phyloP scores from a whole-genome alignment of 2,888 invertebrate species.

The Macroteleia sp. region DNA sequence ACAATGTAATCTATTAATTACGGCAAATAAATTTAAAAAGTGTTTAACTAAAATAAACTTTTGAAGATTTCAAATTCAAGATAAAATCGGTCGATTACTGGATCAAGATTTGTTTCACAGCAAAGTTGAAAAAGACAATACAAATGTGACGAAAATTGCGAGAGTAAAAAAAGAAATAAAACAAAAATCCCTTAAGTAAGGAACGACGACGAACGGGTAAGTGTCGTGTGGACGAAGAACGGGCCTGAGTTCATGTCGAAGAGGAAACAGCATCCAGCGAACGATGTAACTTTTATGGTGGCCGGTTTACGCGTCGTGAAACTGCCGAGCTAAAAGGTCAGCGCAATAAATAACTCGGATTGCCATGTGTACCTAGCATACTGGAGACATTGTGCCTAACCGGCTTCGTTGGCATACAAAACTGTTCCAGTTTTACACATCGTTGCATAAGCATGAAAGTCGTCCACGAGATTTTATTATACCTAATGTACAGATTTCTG shows the following conservation, averaged over 20 bases:
- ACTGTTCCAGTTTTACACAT: conserved; percentile 65
- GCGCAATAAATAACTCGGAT: conserved; percentile 81
- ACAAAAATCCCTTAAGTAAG: conserved; percentile 31
- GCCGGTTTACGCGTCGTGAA: conserved; percentile 75
- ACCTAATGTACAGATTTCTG: conserved; percentile 56
- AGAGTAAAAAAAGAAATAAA: conserved; percentile 52
- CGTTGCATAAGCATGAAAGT: conserved; percentile 63
- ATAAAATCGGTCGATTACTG: too few species aligned
- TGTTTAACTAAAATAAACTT: too few species aligned
- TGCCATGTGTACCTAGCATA: conserved; percentile 74
- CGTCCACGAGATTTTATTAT: conserved; percentile 44
- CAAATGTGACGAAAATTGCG: too few species aligned
- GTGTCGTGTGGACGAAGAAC: conserved; percentile 63
- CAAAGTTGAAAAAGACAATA: too few species aligned
- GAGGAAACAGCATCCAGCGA: conserved; percentile 55
- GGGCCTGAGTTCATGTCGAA: conserved; percentile 62
- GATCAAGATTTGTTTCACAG: too few species aligned
- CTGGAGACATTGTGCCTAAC: conserved; percentile 65
- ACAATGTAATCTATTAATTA: too few species aligned
- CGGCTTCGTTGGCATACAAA: conserved; percentile 58
- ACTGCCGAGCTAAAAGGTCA: conserved; percentile 79
- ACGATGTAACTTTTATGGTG: conserved; percentile 73
- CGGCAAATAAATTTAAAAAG: too few species aligned
- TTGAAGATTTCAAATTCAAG: too few species aligned
- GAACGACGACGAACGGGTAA: conserved; percentile 51